Conservation (phyloP, 1,140 invertebrate species). For the Tetragnatha versicolor region DNA sequence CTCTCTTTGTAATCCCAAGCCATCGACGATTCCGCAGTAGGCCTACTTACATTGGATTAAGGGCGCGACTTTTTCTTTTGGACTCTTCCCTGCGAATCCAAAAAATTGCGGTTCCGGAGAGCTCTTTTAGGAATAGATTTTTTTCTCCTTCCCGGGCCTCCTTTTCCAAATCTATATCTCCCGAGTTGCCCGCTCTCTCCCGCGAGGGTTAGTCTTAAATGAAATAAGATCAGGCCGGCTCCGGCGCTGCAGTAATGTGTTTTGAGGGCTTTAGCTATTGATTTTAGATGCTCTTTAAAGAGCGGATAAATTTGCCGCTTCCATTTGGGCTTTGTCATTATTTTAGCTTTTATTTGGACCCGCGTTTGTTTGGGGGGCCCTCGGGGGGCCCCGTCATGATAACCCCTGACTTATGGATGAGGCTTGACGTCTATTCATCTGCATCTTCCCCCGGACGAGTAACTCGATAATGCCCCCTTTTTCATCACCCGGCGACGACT, state of each 20-base stretch:
- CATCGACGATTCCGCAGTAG: constrained; percentile 27
- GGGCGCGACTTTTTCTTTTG: constrained; percentile 23
- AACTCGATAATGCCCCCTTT: constrained; percentile 31
- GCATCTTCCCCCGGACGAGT: neutral
- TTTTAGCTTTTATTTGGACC: neutral
- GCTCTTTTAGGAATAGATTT: constrained; percentile 48
- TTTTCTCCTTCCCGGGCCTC: neutral
- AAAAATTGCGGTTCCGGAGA: constrained; percentile 45
- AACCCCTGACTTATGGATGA: constrained; percentile 47
- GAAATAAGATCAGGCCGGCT: constrained; percentile 41
- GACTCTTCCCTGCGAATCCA: constrained; percentile 28
- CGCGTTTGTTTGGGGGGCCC: neutral
- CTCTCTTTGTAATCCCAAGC: constrained; percentile 42
- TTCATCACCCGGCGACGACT: neutral
- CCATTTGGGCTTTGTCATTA: constrained; percentile 33
- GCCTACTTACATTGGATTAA: constrained; percentile 52
- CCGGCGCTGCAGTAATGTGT: constrained; percentile 35
- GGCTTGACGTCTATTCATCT: constrained; percentile 43
- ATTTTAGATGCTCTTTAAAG: constrained; percentile 52
- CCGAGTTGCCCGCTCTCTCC: too few species aligned
- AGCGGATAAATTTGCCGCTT: constrained; percentile 47
- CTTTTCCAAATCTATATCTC: too few species aligned
- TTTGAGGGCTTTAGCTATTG: constrained; percentile 48
- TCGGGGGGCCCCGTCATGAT: constrained; percentile 18
- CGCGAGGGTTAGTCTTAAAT: constrained; percentile 35